Evolutionary conservation across 2,113 vertebrate genomes (phyloP).

Genomic region (Neolamprologus variostigma): DNA sequence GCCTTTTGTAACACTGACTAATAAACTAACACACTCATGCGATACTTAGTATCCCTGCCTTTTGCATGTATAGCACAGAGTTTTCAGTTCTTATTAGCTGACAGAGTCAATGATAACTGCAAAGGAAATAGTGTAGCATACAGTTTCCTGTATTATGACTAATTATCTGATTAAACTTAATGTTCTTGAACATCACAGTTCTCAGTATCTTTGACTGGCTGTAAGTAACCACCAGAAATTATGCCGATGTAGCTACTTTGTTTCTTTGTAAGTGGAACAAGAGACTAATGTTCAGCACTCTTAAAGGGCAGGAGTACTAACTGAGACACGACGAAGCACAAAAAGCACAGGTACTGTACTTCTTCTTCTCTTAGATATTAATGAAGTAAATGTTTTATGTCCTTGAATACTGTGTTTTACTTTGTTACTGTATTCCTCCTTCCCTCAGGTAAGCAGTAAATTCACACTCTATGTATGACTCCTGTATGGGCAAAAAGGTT

Average conservation of each 20-base stretch:
- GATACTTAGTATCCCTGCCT: neutral
- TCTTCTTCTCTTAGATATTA: neutral
- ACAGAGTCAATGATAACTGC: neutral
- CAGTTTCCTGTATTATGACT: neutral
- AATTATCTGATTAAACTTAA: neutral
- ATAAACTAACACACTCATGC: neutral
- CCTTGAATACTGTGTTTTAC: neutral
- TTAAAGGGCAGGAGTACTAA: neutral
- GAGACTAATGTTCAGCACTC: neutral
- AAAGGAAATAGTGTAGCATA: neutral
- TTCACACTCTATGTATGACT: neutral
- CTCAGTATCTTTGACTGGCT: neutral
- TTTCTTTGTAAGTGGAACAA: neutral
- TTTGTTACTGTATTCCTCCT: neutral
- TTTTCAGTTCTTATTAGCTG: neutral
- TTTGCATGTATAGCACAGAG: neutral
- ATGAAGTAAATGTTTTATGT: slow-evolving; percentile 13
- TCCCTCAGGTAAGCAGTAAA: slow-evolving; percentile 34
- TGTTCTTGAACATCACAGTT: neutral
- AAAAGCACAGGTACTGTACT: neutral
- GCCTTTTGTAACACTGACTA: neutral
- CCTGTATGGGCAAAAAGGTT: neutral
- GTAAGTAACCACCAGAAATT: neutral
- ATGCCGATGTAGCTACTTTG: neutral
- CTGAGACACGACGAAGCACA: neutral